These are phyloP conservation scores for Mirounga angustirostris DNA, from an alignment of 2,113 vertebrate genomes.

Conservation along the genomic window DNA sequence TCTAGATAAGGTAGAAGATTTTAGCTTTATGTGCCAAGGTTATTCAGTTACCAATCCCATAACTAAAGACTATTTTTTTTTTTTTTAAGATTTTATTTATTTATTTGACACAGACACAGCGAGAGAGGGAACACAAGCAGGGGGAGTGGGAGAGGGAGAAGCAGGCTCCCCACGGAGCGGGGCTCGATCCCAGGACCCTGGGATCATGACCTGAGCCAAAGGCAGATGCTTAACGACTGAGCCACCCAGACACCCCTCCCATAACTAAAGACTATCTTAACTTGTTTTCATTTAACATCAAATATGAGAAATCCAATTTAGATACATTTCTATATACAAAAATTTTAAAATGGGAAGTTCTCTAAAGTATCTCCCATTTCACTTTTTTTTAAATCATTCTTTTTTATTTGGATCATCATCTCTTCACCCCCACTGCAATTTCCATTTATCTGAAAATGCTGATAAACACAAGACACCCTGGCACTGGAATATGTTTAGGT, in stretches of 20 bases:
- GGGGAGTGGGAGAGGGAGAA: too few relatives aligned
- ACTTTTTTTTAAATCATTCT: constrained; percentile 39
- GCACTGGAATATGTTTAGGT: background rate
- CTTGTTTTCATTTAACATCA: constrained; percentile 44
- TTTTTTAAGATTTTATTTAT: too few relatives aligned
- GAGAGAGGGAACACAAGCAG: too few relatives aligned
- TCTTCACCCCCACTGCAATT: background rate
- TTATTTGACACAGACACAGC: too few relatives aligned
- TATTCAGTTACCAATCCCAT: constrained; percentile 17
- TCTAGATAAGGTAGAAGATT: constrained; percentile 11
- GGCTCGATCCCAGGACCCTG: too few relatives aligned
- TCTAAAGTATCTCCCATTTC: background rate
- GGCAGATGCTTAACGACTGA: too few relatives aligned
- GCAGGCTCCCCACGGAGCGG: too few relatives aligned
- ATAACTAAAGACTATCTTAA: background rate
- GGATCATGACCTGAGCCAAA: too few relatives aligned
- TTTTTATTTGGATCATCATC: constrained; percentile 28
- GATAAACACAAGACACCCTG: constrained; percentile 8
- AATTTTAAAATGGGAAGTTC: constrained; percentile 20
- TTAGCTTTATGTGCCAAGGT: background rate
- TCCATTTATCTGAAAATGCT: constrained; percentile 62
- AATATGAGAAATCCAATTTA: constrained; percentile 40
- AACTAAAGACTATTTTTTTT: background rate
- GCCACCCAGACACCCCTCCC: background rate
- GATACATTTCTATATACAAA: constrained; percentile 9